A percentile compares a stretch with the other conserved stretches of the same genome.
These are phyloP conservation scores for Synaphobranchus kaupii DNA, from an alignment of 2,797 vertebrate species.

Conservation along the genomic window DNA sequence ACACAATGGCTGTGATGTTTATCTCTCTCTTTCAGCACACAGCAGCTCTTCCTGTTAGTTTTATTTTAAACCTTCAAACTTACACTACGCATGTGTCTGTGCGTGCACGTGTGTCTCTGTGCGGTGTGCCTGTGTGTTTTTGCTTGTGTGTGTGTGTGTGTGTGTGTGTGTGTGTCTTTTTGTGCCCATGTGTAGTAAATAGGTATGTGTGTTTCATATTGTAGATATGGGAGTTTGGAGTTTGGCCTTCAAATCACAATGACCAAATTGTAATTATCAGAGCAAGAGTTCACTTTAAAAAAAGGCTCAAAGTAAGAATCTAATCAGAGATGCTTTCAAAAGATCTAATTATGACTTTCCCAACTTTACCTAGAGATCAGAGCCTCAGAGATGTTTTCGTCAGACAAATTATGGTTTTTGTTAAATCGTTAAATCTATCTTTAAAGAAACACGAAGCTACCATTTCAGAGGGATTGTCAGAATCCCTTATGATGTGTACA, in stretches of 20 bases:
- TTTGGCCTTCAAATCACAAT: neutral
- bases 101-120: slow-evolving; percentile 23
- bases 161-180: neutral
- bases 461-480: no score
- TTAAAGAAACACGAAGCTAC: no score
- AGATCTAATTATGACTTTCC: neutral
- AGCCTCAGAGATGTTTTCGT: neutral
- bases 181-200: slow-evolving; percentile 1
- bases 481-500: neutral
- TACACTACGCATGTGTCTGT: slow-evolving; percentile 24
- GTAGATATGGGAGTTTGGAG: neutral
- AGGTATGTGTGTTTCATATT: neutral
- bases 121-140: neutral
- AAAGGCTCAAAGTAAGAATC: neutral
- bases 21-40: slow-evolving; percentile 37
- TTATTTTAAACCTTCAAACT: slow-evolving; percentile 38
- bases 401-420: neutral
- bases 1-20: slow-evolving; percentile 43
- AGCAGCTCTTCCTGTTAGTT: slow-evolving; percentile 44
- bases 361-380: neutral
- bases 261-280: neutral
- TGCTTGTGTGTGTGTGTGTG: neutral
- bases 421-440: no score
- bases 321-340: neutral
- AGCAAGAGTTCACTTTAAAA: neutral